These are phyloP conservation scores for Ctenopoma multispine DNA, from an alignment of 2,797 vertebrate genomes.

Conservation along the genomic window DNA sequence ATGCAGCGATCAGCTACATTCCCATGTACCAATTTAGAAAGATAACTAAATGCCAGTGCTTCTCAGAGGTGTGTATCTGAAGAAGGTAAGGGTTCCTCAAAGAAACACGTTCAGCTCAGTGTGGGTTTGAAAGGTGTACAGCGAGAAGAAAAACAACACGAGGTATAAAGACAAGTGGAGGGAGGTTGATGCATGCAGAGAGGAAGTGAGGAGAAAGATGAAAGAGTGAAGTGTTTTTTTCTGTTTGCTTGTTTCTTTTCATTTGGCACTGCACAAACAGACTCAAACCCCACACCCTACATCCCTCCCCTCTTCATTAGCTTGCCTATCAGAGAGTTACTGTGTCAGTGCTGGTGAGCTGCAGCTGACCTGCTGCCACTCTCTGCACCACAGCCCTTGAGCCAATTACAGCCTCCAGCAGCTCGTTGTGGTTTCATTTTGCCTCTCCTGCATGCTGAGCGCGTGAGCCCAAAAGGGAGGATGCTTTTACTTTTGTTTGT, in stretches of 20 bases:
- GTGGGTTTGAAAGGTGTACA: not conserved
- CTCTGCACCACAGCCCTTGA: slow-evolving; percentile 28
- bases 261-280: slow-evolving; percentile 9
- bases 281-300: not conserved
- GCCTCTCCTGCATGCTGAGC: slow-evolving; percentile 16
- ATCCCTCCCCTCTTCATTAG: slow-evolving; percentile 45
- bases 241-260: not conserved
- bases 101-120: too few species aligned
- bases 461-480: not conserved
- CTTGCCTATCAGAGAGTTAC: slow-evolving; percentile 44
- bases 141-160: slow-evolving; percentile 1
- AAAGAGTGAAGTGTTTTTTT: slow-evolving; percentile 1
- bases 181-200: slow-evolving; percentile 13
- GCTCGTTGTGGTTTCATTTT: not conserved
- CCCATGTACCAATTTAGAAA: not conserved
- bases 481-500: slow-evolving; percentile 12
- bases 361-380: slow-evolving; percentile 55
- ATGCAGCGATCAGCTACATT: not conserved
- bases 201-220: slow-evolving; percentile 21
- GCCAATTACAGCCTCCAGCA: slow-evolving; percentile 58
- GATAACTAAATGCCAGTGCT: not conserved
- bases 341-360: slow-evolving; percentile 42
- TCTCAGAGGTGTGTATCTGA: not conserved
- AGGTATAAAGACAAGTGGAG: not conserved
- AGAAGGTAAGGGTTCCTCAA: too few species aligned